Evolutionary conservation across 2,888 invertebrate genomes (phyloP).

Genomic region (Lepidocyrtinus sp.): DNA sequence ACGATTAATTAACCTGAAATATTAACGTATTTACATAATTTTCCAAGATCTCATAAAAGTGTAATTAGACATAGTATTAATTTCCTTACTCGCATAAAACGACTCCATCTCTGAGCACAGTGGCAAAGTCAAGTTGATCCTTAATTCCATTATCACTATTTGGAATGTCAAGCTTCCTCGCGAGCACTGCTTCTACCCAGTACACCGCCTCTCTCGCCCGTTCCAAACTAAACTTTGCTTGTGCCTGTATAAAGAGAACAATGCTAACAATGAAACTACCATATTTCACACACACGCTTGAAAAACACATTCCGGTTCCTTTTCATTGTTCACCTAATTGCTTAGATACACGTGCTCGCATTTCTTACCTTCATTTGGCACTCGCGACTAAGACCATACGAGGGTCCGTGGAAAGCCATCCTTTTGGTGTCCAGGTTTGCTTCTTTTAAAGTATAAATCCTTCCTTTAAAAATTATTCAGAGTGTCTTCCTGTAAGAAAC

Average conservation of each 20-base stretch:
- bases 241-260: slow-evolving; percentile 71
- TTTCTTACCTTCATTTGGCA: slow-evolving; percentile 72
- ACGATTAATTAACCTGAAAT: slow-evolving; percentile 72
- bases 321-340: no score
- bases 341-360: not conserved
- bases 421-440: slow-evolving; percentile 21
- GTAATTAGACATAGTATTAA: not conserved
- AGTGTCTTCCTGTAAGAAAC: no score
- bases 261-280: not conserved
- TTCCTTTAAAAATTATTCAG: no score
- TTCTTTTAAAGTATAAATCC: not conserved
- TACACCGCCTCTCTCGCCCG: slow-evolving; percentile 72
- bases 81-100: slow-evolving; percentile 73
- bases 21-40: not conserved
- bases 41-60: slow-evolving; percentile 5
- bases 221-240: slow-evolving; percentile 74
- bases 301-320: no score
- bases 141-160: slow-evolving; percentile 70
- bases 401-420: slow-evolving; percentile 71
- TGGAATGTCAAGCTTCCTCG: slow-evolving; percentile 71
- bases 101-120: slow-evolving; percentile 74
- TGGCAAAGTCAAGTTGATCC: slow-evolving; percentile 73
- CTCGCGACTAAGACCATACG: slow-evolving; percentile 73
- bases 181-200: slow-evolving; percentile 74
- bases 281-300: not conserved